These are phyloP conservation scores for Oryzias curvinotus DNA, from an alignment of 2,113 vertebrate species.

Conservation along the genomic window DNA sequence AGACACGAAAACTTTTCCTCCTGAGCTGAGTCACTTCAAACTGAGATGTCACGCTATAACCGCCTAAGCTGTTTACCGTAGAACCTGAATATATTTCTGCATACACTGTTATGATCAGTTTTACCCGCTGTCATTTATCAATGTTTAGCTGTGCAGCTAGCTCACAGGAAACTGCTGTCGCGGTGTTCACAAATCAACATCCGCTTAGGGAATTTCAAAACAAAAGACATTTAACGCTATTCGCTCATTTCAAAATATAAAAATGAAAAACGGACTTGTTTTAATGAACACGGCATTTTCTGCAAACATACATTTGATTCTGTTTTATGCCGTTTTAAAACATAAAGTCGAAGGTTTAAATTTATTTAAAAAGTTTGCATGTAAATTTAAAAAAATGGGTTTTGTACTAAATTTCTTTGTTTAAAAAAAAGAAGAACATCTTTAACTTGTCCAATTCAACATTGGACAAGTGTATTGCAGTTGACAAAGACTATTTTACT, in stretches of 20 bases:
- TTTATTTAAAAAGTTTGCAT: no score
- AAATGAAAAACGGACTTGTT: not conserved
- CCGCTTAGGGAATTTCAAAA: conserved; percentile 57
- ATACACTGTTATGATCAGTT: conserved; percentile 6
- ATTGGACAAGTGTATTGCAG: no score
- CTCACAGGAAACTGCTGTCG: conserved; percentile 29
- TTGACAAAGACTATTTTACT: no score
- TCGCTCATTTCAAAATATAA: not conserved
- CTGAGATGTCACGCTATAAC: conserved; percentile 5
- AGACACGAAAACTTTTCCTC: conserved; percentile 4
- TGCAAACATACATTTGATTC: no score
- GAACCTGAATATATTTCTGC: not conserved
- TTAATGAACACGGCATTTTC: no score
- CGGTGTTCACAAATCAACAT: conserved; percentile 62
- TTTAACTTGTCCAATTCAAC: no score
- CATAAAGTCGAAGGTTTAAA: no score
- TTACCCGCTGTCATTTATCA: not conserved
- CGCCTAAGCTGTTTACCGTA: not conserved
- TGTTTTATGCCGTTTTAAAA: no score
- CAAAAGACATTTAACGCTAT: conserved; percentile 17
- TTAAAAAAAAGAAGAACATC: no score
- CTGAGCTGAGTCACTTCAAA: not conserved
- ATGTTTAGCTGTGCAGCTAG: conserved; percentile 38
- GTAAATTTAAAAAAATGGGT: no score
- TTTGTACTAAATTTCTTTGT: no score